These are phyloP conservation scores for Dinocampus coccinellae DNA, from an alignment of 2,888 invertebrate species.

Conservation along the genomic window DNA sequence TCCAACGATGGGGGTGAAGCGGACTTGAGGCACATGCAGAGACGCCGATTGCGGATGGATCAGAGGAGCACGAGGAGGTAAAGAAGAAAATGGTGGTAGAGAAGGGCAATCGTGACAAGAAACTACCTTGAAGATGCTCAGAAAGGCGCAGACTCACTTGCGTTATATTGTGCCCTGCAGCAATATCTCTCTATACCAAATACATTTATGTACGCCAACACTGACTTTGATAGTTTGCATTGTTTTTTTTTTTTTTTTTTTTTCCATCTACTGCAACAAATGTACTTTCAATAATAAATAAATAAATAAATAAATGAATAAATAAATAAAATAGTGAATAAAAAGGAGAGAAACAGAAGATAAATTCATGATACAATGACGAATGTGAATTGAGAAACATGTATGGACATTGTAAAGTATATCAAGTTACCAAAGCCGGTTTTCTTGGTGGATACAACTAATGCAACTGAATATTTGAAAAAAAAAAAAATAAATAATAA, in stretches of 20 bases:
- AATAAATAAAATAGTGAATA: too few species aligned
- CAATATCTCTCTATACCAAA: constrained; percentile 43
- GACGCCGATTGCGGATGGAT: neutral
- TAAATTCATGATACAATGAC: constrained; percentile 18
- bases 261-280: constrained; percentile 36
- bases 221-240: constrained; percentile 38
- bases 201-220: constrained; percentile 22
- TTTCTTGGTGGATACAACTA: neutral
- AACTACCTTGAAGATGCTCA: constrained; percentile 47
- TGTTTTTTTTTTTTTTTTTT: constrained; percentile 40
- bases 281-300: constrained; percentile 15
- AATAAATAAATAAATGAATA: too few species aligned
- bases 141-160: constrained; percentile 37
- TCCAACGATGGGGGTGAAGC: constrained; percentile 29
- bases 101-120: constrained; percentile 35
- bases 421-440: constrained; percentile 31
- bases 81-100: neutral
- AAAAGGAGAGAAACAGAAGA: constrained; percentile 12
- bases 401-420: constrained; percentile 27
- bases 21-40: neutral
- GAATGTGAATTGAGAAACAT: constrained; percentile 30
- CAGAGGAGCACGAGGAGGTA: neutral
- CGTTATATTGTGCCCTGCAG: constrained; percentile 35
- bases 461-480: too few species aligned
- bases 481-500: too few species aligned